Evolutionary conservation across 1,140 invertebrate genomes (phyloP).

Genomic region (Pseudomyrmex gracilis): DNA sequence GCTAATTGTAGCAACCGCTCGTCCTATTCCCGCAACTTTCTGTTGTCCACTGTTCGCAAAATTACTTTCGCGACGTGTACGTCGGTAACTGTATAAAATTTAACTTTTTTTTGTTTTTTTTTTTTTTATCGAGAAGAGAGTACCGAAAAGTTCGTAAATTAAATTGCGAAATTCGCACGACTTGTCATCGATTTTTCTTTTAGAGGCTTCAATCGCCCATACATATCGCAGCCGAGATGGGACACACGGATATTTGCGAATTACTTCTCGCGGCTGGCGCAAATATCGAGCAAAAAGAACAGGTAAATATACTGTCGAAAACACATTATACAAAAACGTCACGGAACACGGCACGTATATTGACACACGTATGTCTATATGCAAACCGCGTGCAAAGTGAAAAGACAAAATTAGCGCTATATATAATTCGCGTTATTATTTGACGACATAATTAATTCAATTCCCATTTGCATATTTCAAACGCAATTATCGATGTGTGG

Average conservation of each 20-base stretch:
- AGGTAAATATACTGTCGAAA: constrained; percentile 82
- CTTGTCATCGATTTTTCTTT: constrained; percentile 36
- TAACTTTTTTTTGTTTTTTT: too few relatives aligned
- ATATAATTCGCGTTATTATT: constrained; percentile 26
- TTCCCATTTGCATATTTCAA: constrained; percentile 6
- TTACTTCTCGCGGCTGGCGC: constrained; percentile 88
- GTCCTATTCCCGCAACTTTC: too few relatives aligned
- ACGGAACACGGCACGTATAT: too few relatives aligned
- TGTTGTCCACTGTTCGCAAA: too few relatives aligned
- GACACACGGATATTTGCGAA: constrained; percentile 89
- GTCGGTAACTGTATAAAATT: neutral
- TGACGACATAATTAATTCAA: constrained; percentile 41
- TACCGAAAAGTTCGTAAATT: neutral
- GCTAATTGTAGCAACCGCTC: too few relatives aligned
- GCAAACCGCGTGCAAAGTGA: too few relatives aligned
- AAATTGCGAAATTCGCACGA: neutral
- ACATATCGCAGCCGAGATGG: constrained; percentile 90
- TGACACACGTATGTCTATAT: too few relatives aligned
- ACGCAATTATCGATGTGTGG: neutral
- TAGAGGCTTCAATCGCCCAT: constrained; percentile 90
- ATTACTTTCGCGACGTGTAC: neutral
- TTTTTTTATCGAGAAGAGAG: neutral
- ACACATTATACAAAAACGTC: too few relatives aligned
- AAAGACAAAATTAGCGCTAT: neutral
- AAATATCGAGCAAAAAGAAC: constrained; percentile 88